These are phyloP conservation scores for Rhopilema esculentum DNA, from an alignment of 30 jellyfish, hydroid and myxozoan species.

Conservation along the genomic window DNA sequence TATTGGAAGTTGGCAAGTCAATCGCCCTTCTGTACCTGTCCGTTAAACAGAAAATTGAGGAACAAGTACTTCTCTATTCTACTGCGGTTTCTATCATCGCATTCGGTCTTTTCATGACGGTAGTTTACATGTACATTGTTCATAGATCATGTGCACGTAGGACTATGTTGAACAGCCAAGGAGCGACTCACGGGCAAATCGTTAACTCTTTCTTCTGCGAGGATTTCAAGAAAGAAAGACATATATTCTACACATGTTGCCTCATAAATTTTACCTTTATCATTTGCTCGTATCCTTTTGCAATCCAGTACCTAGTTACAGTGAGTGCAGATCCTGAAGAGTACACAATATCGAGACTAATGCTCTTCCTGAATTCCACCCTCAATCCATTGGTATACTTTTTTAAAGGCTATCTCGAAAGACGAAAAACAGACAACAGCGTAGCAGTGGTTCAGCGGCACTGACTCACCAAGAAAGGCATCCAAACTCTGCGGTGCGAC, in stretches of 20 bases:
- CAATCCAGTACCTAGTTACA: slow-evolving; percentile 15
- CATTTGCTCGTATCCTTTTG: slow-evolving; percentile 55
- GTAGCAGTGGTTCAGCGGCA: not conserved
- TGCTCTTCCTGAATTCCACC: slow-evolving; percentile 34
- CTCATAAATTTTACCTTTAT: slow-evolving; percentile 42
- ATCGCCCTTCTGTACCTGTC: not conserved
- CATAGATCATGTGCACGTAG: not conserved
- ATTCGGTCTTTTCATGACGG: not conserved
- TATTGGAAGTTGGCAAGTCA: not conserved
- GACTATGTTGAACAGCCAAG: not conserved
- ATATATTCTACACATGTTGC: slow-evolving; percentile 43
- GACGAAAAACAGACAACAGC: not conserved
- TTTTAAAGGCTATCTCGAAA: slow-evolving; percentile 37
- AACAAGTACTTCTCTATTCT: not conserved
- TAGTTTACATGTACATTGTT: not conserved
- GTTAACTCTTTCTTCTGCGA: not conserved
- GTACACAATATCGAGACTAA: not conserved
- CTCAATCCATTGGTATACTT: slow-evolving; percentile 62
- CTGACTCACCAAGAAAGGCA: not conserved
- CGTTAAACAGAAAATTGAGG: not conserved
- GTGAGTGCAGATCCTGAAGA: not conserved
- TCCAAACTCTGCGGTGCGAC: no score
- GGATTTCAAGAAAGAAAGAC: slow-evolving; percentile 18
- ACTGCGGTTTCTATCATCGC: not conserved
- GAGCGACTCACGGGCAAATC: not conserved